These are phyloP conservation scores for Porites lutea DNA, from an alignment of 64 coral and sea anemone genomes.

Conservation along the genomic window DNA sequence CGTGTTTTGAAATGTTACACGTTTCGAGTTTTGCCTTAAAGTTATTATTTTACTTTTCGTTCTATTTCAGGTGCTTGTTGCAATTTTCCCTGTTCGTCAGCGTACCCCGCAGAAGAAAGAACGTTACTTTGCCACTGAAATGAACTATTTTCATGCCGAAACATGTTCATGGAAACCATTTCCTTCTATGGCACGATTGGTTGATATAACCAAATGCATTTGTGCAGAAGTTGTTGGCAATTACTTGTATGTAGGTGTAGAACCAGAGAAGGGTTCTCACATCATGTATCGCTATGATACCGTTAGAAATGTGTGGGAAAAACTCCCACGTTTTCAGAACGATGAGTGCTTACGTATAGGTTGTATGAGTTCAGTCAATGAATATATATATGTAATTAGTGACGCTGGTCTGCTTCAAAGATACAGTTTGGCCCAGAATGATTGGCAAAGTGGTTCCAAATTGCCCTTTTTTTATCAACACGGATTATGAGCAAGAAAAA, in stretches of 20 bases:
- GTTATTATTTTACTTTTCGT: no score
- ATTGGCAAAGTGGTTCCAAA: background rate
- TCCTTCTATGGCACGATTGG: background rate
- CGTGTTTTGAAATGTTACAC: no score
- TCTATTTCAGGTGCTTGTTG: no score
- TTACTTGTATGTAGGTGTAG: conserved; percentile 16
- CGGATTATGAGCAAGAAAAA: background rate
- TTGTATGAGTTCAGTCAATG: background rate
- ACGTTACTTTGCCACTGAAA: background rate
- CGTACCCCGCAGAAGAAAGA: no score
- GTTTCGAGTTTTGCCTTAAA: no score
- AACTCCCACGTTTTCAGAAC: background rate
- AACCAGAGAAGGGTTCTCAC: background rate
- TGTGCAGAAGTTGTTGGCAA: conserved; percentile 5
- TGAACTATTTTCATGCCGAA: background rate
- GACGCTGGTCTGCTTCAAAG: background rate
- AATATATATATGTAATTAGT: background rate
- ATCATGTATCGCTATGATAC: background rate
- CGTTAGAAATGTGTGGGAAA: background rate
- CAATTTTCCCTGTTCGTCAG: no score
- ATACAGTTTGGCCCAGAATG: background rate
- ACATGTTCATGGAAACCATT: background rate
- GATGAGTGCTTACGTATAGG: background rate
- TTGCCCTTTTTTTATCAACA: background rate
- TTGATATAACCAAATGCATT: background rate